Conservation (phyloP, 2,113 vertebrate species). For the Pholis gunnellus region DNA sequence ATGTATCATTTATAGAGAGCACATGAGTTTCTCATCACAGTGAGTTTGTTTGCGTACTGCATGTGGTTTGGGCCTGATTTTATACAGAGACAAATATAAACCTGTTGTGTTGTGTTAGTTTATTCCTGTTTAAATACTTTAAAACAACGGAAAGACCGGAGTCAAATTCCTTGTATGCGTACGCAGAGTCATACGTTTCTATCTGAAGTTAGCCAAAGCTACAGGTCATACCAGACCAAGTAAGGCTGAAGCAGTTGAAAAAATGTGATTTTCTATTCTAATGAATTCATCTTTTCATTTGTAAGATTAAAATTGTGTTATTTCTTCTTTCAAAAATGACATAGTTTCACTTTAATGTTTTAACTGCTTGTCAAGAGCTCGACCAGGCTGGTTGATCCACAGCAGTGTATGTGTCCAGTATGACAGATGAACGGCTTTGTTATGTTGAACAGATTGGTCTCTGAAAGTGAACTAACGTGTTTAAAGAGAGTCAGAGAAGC, state of each 20-base stretch:
- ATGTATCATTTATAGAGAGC: background rate
- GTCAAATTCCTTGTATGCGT: too few relatives aligned
- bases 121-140: background rate
- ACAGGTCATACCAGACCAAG: background rate
- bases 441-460: constrained; percentile 56
- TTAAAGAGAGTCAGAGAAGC: constrained; percentile 22
- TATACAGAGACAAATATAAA: background rate
- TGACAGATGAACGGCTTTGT: constrained; percentile 32
- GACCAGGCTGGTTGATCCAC: background rate
- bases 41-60: background rate
- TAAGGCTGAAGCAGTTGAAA: background rate
- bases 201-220: background rate
- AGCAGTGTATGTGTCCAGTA: constrained; percentile 10
- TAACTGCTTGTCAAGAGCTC: background rate
- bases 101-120: background rate
- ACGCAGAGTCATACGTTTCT: background rate
- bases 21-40: background rate
- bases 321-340: background rate
- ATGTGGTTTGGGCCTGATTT: background rate
- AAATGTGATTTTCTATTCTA: background rate
- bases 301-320: background rate
- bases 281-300: background rate
- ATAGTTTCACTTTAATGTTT: background rate
- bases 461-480: constrained; percentile 56
- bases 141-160: background rate